Conservation (phyloP, 1,140 invertebrate species). For the Agraylea sexmaculata region DNA sequence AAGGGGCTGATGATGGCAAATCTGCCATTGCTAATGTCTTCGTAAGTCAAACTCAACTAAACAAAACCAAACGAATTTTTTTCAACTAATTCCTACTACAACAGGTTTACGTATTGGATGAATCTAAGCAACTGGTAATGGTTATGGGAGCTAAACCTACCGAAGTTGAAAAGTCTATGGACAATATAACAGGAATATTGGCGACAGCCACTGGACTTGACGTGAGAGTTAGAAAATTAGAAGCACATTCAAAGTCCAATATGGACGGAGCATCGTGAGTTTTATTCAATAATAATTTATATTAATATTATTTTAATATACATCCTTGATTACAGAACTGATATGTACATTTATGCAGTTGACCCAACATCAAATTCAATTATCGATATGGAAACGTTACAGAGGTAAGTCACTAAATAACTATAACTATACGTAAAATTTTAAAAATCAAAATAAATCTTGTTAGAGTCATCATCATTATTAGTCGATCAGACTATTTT, state of each 20-base stretch:
- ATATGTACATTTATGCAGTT: conserved; percentile 73
- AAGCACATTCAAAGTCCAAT: conserved; percentile 45
- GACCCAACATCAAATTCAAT: conserved; percentile 68
- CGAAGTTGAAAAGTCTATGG: conserved; percentile 56
- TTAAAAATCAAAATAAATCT: too few species aligned
- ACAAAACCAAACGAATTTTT: neutral
- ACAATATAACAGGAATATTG: conserved; percentile 56
- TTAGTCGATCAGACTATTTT: neutral
- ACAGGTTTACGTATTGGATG: conserved; percentile 70
- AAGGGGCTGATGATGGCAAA: conserved; percentile 62
- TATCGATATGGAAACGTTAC: conserved; percentile 64
- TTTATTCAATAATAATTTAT: conserved; percentile 4
- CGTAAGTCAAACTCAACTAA: conserved; percentile 44
- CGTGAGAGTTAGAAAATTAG: conserved; percentile 62
- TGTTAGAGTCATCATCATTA: too few species aligned
- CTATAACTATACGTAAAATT: too few species aligned
- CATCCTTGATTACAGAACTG: conserved; percentile 46
- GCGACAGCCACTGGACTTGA: conserved; percentile 63
- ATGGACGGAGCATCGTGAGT: conserved; percentile 57
- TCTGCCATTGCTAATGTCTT: conserved; percentile 74
- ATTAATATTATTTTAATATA: conserved; percentile 11
- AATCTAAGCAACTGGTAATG: conserved; percentile 65
- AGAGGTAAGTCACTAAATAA: conserved; percentile 47
- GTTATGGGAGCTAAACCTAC: conserved; percentile 62
- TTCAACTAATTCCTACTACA: conserved; percentile 9